Conservation (phyloP, 1,140 invertebrate species). For the Rhyacophila brunnea region DNA sequence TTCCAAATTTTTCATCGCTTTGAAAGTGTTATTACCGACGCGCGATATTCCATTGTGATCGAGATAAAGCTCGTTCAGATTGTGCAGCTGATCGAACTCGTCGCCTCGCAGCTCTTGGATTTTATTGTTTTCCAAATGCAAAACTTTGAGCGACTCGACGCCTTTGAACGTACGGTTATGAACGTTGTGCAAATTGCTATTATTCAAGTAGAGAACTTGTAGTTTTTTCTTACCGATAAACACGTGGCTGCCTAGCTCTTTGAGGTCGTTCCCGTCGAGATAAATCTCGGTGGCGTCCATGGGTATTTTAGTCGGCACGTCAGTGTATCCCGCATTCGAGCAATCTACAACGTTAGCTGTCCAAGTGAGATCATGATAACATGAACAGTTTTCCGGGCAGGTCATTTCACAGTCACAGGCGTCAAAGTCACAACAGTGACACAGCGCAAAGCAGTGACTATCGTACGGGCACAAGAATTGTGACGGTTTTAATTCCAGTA, state of each 20-base stretch:
- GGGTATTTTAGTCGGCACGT: slow-evolving; percentile 75
- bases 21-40: slow-evolving; percentile 76
- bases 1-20: slow-evolving; percentile 69
- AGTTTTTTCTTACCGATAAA: slow-evolving; percentile 87
- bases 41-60: slow-evolving; percentile 74
- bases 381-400: slow-evolving; percentile 81
- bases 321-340: slow-evolving; percentile 68
- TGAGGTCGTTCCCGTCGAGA: slow-evolving; percentile 81
- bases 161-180: slow-evolving; percentile 85
- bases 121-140: slow-evolving; percentile 83
- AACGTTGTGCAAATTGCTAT: slow-evolving; percentile 74
- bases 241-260: slow-evolving; percentile 75
- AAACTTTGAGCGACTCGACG: slow-evolving; percentile 67
- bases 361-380: slow-evolving; percentile 90
- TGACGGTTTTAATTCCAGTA: slow-evolving; percentile 74
- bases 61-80: slow-evolving; percentile 77
- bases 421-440: slow-evolving; percentile 88
- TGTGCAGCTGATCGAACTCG: slow-evolving; percentile 72
- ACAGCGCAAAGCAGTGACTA: slow-evolving; percentile 85
- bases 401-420: slow-evolving; percentile 91
- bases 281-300: slow-evolving; percentile 91
- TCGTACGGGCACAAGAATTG: slow-evolving; percentile 86
- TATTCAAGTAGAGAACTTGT: slow-evolving; percentile 78
- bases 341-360: slow-evolving; percentile 88
- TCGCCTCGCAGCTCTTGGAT: slow-evolving; percentile 70